Conservation (phyloP, 2,113 vertebrate species). For the Hydrochoerus hydrochaeris region DNA sequence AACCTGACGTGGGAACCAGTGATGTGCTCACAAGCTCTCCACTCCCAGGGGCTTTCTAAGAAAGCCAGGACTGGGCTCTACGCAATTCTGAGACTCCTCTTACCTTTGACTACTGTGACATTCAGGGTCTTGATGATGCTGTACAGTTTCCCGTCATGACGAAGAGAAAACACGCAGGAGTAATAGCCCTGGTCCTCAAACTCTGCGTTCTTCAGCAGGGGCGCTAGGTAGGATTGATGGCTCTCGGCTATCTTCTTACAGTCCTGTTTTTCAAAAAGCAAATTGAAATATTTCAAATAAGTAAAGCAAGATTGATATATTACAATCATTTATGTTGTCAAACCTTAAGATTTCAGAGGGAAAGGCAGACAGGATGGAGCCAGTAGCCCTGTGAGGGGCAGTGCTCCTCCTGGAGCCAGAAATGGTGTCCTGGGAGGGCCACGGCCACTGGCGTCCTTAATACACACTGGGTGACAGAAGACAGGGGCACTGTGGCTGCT, state of each 20-base stretch:
- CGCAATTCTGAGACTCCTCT: slow-evolving; percentile 59
- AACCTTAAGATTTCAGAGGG: not conserved
- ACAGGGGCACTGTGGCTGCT: too few species aligned
- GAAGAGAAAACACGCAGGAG: slow-evolving; percentile 83
- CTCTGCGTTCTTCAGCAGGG: slow-evolving; percentile 63
- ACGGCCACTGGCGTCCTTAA: not conserved
- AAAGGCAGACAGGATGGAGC: not conserved
- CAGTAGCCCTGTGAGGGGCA: not conserved
- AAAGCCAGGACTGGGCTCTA: not conserved
- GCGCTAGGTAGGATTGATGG: not conserved
- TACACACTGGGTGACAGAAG: not conserved
- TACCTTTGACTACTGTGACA: slow-evolving; percentile 83
- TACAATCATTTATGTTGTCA: not conserved
- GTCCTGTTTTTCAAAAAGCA: slow-evolving; percentile 80
- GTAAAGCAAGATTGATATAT: not conserved
- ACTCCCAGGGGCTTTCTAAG: not conserved
- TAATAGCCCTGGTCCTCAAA: slow-evolving; percentile 84
- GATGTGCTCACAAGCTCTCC: not conserved
- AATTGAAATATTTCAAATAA: slow-evolving; percentile 59
- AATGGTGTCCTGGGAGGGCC: not conserved
- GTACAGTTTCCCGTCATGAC: slow-evolving; percentile 77
- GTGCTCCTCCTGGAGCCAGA: not conserved
- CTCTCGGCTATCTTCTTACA: slow-evolving; percentile 72
- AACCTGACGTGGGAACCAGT: not conserved
- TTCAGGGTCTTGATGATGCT: slow-evolving; percentile 83